A percentile compares a stretch with the other conserved stretches of the same genome.
phyloP scores from a whole-genome alignment of 2,888 invertebrate species.

The Pachydiplax longipennis region DNA sequence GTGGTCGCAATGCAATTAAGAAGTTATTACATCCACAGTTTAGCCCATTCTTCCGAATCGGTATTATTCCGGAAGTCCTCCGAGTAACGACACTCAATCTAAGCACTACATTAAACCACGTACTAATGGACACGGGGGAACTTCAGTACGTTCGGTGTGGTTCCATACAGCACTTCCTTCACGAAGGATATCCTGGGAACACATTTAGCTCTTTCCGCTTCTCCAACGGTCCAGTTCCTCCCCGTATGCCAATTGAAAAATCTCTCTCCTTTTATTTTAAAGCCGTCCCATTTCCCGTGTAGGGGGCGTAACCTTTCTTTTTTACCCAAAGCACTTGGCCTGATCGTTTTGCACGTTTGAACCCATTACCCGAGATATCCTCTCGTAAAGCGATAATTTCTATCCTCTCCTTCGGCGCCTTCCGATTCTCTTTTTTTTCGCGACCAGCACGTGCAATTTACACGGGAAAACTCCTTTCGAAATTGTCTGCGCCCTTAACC shows the following conservation, averaged over 20 bases:
- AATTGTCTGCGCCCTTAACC: not conserved
- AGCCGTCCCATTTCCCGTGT: not conserved
- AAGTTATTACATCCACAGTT: too few species aligned
- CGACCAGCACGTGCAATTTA: not conserved
- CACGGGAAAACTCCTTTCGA: not conserved
- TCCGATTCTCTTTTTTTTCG: not conserved
- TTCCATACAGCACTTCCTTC: not conserved
- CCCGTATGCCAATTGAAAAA: not conserved
- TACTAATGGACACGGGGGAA: not conserved
- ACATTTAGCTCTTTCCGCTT: not conserved
- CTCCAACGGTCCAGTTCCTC: not conserved
- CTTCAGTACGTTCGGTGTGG: not conserved
- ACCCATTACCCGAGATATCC: not conserved
- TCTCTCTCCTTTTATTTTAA: not conserved
- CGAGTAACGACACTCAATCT: too few species aligned
- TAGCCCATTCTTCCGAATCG: too few species aligned
- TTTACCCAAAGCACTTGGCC: not conserved
- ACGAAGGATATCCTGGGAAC: not conserved
- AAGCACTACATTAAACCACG: too few species aligned
- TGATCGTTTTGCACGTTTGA: not conserved
- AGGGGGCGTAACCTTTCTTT: not conserved
- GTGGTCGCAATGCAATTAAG: too few species aligned
- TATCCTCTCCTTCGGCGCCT: not conserved
- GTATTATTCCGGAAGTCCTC: too few species aligned
- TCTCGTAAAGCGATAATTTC: not conserved